Conservation (phyloP, 2,113 vertebrate genomes). For the Trachemys scripta region DNA sequence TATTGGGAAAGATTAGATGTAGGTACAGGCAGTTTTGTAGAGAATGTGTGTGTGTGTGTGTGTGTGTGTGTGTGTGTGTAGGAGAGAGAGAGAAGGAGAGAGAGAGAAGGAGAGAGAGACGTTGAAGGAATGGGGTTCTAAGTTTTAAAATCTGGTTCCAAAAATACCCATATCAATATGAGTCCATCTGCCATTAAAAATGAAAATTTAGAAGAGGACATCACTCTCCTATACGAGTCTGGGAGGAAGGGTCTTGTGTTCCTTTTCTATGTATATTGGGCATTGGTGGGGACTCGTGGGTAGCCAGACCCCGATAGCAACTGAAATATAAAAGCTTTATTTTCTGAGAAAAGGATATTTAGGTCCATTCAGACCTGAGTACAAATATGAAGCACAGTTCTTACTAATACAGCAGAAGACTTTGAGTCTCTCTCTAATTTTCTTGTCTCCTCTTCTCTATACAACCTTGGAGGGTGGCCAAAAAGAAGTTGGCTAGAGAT, state of each 20-base stretch:
- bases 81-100: too few relatives aligned
- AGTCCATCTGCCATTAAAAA: not conserved
- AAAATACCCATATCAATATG: not conserved
- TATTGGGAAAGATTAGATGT: not conserved
- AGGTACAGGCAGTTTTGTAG: not conserved
- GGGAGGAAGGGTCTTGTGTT: not conserved
- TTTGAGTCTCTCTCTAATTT: not conserved
- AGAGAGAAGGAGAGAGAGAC: too few relatives aligned
- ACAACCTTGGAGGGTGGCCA: not conserved
- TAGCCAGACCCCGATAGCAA: not conserved
- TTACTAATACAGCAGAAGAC: not conserved
- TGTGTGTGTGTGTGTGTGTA: not conserved
- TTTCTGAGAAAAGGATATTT: not conserved
- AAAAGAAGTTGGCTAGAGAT: not conserved
- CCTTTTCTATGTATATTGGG: not conserved
- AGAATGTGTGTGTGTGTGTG: not conserved
- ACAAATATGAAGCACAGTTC: not conserved
- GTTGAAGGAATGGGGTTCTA: not conserved
- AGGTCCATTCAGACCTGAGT: not conserved
- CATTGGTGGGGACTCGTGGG: not conserved
- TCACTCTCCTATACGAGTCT: rapidly evolving
- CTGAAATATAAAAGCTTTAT: not conserved
- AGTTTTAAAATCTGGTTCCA: not conserved
- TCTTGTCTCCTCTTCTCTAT: not conserved
- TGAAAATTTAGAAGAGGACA: not conserved